Evolutionary conservation across 1,140 invertebrate genomes (phyloP), one percentile per base, ranked within the genome.

Genomic region (Drosophila repleta): DNA sequence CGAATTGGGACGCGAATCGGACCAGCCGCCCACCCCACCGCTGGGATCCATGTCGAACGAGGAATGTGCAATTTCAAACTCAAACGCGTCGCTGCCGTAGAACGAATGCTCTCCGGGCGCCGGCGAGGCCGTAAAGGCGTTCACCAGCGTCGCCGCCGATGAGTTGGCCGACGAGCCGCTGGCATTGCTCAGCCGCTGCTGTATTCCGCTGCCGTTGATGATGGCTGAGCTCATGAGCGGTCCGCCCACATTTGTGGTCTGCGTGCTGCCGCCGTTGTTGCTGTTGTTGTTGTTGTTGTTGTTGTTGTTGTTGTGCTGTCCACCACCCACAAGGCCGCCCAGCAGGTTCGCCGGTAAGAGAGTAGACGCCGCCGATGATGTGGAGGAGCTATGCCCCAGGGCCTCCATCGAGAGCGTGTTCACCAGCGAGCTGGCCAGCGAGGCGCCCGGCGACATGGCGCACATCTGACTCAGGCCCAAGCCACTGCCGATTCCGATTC

Each of bases 191-290:
- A 56, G 56, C 66, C 20, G 76, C 43, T 74, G 71, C 45, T 81
- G 79, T 53, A 87, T 55, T 0, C 89, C 94, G 79, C 94, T 95
- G 8, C 94, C 94, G 83, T 95, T 95, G 15, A 94, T 92, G 35
- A 94, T 93, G 20, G 94, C 93, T 29, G 94, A 94, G 7, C 94
- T 93, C 94, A 95, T 94, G 29, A 95, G 90, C 0, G 94, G 95
- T 0, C 94, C 95, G 35, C 94, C 94, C 29, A 95, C 48, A 91
- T 74, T 91, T 2, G 79, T 85, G 8, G 90, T 82, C 51, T 90
- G 88, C 7, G 84, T 81, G 58, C 63, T 77, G 61, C 55, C 79
- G n/a, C 45, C 62, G 46, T 94, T 95, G 10, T 94, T 94, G 84
- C 95, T 95, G n/a, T 72, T 90, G 6, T 49, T 53, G 21, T 29